Evolutionary conservation across 92 coral and sea anemone genomes (phyloP).

Genomic region (Porites evermanni): DNA sequence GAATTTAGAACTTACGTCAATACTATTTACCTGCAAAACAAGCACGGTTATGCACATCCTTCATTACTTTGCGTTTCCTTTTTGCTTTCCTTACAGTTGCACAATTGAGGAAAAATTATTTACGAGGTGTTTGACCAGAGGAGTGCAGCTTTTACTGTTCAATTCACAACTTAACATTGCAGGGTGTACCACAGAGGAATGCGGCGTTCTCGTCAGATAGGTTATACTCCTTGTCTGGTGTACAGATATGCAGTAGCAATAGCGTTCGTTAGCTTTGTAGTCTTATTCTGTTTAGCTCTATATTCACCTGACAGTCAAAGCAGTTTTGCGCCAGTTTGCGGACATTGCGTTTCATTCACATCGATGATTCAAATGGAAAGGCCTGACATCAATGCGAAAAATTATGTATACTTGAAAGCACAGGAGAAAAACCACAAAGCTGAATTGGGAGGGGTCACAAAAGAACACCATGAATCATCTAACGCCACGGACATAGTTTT

Average conservation of each 20-base stretch:
- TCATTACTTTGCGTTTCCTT: too few relatives aligned
- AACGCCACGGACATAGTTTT: slow-evolving; percentile 21
- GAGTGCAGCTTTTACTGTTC: background rate
- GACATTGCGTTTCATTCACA: background rate
- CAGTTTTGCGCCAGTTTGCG: background rate
- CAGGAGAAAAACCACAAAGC: background rate
- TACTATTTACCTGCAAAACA: too few relatives aligned
- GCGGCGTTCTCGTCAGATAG: background rate
- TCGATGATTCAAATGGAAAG: background rate
- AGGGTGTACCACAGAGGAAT: background rate
- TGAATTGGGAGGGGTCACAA: background rate
- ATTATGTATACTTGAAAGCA: background rate
- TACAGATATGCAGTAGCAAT: background rate
- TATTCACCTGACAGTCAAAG: background rate
- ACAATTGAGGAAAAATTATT: too few relatives aligned
- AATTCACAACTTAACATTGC: background rate
- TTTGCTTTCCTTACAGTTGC: too few relatives aligned
- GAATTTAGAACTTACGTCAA: too few relatives aligned
- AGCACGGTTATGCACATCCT: too few relatives aligned
- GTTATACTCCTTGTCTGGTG: background rate
- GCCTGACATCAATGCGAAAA: background rate
- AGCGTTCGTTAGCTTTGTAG: background rate
- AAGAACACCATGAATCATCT: background rate
- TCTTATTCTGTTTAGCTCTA: too few relatives aligned
- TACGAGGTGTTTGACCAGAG: too few relatives aligned